Conservation (phyloP, 2,113 vertebrate genomes). For the Corythoichthys haematopterus region DNA sequence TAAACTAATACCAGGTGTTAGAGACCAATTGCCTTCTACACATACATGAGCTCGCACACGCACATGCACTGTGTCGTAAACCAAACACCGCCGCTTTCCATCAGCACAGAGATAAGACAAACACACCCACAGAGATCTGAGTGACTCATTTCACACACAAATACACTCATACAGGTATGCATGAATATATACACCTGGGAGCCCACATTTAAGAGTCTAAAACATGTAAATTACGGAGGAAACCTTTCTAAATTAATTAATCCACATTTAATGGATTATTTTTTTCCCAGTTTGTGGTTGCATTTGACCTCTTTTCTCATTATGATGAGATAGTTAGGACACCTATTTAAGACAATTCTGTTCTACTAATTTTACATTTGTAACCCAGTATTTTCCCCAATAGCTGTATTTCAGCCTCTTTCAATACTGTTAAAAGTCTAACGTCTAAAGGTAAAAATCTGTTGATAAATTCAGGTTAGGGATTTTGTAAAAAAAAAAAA, state of each 20-base stretch:
- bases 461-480: no score
- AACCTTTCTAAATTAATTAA: conserved; percentile 41
- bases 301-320: conserved; percentile 56
- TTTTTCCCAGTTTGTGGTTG: conserved; percentile 57
- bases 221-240: conserved; percentile 30
- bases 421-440: no score
- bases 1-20: conserved; percentile 69
- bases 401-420: no score
- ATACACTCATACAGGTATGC: conserved; percentile 25
- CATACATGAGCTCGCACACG: not conserved
- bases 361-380: conserved; percentile 43
- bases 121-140: conserved; percentile 53
- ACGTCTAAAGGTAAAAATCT: no score
- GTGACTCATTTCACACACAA: conserved; percentile 52
- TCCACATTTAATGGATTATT: conserved; percentile 64
- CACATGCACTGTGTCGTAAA: conserved; percentile 45
- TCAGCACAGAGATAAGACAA: conserved; percentile 64
- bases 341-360: conserved; percentile 30
- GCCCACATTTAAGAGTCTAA: conserved; percentile 8
- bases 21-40: conserved; percentile 50
- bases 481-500: no score
- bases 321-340: conserved; percentile 45
- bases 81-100: conserved; percentile 56
- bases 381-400: conserved; percentile 8
- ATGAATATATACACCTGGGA: conserved; percentile 39